Conservation (phyloP, 1,140 invertebrate species). For the Pseudachorutes palmiensis region DNA sequence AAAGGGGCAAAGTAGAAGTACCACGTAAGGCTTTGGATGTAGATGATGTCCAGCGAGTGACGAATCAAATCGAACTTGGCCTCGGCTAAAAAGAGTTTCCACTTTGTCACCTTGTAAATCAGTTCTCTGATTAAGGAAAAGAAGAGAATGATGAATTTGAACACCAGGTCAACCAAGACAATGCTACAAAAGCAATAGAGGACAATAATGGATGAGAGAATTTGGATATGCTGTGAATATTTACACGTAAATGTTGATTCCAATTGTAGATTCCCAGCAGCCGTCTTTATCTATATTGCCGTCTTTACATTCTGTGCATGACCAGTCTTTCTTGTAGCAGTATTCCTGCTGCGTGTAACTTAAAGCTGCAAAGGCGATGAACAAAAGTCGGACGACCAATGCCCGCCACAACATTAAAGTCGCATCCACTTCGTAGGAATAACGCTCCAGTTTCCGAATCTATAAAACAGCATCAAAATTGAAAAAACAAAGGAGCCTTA, state of each 20-base stretch:
- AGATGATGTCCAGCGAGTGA: constrained; percentile 77
- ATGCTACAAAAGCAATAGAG: constrained; percentile 61
- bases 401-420: constrained; percentile 54
- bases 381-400: constrained; percentile 54
- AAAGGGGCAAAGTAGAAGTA: constrained; percentile 74
- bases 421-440: constrained; percentile 9
- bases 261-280: constrained; percentile 34
- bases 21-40: constrained; percentile 78
- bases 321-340: constrained; percentile 40
- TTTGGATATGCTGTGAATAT: background rate
- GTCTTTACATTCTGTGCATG: constrained; percentile 38
- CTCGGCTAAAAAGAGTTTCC: constrained; percentile 41
- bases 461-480: constrained; percentile 51
- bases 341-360: constrained; percentile 57
- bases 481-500: too few species aligned
- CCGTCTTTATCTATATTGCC: constrained; percentile 26
- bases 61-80: constrained; percentile 73
- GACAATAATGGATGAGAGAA: too few species aligned
- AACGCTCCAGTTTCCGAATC: constrained; percentile 33
- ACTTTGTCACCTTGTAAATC: constrained; percentile 13
- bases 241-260: constrained; percentile 32
- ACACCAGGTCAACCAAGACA: constrained; percentile 65
- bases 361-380: constrained; percentile 57
- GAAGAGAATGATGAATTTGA: constrained; percentile 66
- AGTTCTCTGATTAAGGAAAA: constrained; percentile 41